Evolutionary conservation across 2,797 vertebrate genomes (phyloP).

Genomic region (Ciconia nigra): DNA sequence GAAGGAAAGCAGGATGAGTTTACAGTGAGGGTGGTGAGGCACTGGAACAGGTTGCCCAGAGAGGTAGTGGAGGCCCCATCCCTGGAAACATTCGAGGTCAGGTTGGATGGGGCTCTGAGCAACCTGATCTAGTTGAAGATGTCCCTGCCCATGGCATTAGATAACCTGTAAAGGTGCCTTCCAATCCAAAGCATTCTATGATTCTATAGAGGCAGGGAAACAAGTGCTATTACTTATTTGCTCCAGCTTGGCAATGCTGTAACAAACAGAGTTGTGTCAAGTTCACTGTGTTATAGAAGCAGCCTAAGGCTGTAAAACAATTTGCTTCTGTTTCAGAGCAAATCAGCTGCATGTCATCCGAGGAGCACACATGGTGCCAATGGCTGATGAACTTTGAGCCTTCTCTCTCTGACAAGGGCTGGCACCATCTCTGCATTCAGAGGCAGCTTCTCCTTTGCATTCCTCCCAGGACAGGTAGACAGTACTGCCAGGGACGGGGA

Average conservation of each 20-base stretch:
- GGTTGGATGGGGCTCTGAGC: too few relatives aligned
- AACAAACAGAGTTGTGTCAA: background rate
- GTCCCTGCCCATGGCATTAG: too few relatives aligned
- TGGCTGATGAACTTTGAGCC: background rate
- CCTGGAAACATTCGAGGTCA: too few relatives aligned
- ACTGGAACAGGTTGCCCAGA: too few relatives aligned
- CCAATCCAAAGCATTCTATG: too few relatives aligned
- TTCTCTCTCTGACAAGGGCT: background rate
- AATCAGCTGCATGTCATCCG: background rate
- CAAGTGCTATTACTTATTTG: background rate
- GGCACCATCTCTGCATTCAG: background rate
- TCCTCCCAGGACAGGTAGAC: background rate
- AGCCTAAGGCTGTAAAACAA: background rate
- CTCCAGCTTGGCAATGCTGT: background rate
- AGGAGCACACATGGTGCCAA: background rate
- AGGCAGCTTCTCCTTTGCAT: background rate
- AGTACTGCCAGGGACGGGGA: fast-evolving
- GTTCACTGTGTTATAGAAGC: background rate
- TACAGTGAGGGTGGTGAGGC: background rate
- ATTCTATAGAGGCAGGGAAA: background rate
- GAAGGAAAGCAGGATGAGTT: background rate
- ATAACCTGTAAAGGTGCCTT: too few relatives aligned
- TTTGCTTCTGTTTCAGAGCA: background rate
- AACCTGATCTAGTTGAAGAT: too few relatives aligned
- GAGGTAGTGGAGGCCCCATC: too few relatives aligned